Evolutionary conservation across 2,888 invertebrate species (phyloP).

Genomic region (Platerodrilus igneus): DNA sequence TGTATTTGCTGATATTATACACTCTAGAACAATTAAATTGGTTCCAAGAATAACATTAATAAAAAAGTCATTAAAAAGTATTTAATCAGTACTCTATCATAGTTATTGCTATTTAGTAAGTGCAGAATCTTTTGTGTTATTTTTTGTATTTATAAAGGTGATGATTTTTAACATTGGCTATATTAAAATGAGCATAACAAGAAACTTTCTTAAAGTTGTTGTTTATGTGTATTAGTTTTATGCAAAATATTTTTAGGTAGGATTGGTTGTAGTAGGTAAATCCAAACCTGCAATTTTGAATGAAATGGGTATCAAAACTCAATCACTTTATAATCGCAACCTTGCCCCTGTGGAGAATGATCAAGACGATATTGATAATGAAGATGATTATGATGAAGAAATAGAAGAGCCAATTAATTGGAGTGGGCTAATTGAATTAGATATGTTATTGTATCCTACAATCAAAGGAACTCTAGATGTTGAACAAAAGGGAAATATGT

Average conservation of each 20-base stretch:
- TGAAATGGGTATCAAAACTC: constrained; percentile 43
- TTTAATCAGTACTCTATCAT: too few species aligned
- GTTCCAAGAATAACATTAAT: too few species aligned
- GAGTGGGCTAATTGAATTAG: constrained; percentile 54
- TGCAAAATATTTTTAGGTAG: constrained; percentile 45
- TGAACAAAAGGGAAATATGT: constrained; percentile 50
- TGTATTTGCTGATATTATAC: too few species aligned
- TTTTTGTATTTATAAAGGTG: too few species aligned
- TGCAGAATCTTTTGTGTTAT: too few species aligned
- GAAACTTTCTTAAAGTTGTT: constrained; percentile 10
- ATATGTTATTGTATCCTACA: constrained; percentile 55
- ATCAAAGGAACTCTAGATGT: constrained; percentile 54
- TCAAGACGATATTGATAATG: constrained; percentile 40
- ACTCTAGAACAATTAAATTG: too few species aligned
- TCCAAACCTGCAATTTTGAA: constrained; percentile 43
- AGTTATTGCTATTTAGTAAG: too few species aligned
- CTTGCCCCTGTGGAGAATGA: constrained; percentile 20
- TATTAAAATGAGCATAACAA: too few species aligned
- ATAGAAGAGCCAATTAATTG: constrained; percentile 52
- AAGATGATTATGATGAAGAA: constrained; percentile 45
- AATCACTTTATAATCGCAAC: constrained; percentile 39
- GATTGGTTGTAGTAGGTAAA: constrained; percentile 43
- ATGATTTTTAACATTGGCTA: too few species aligned
- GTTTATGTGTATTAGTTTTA: constrained; percentile 20
- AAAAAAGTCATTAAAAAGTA: too few species aligned